Base-by-base conservation (phyloP, 2,797 vertebrate genomes). In the Scomberomorus guttatus region DNA sequence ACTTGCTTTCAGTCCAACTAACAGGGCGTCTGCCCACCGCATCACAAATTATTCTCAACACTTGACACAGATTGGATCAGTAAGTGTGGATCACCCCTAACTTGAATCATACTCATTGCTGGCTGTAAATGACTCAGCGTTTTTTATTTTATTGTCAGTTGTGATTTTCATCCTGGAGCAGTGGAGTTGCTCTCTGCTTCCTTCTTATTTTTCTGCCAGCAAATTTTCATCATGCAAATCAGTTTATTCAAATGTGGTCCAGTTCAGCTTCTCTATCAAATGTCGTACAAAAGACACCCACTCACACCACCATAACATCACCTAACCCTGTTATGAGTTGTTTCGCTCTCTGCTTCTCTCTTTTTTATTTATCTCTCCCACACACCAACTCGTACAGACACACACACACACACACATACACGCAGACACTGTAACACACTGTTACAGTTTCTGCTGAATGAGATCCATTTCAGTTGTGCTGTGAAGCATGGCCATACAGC, bases 211-310 rank as follows among this genome's bases (percentile, higher is more conserved):
- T 44, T 55, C 42, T 18, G 29, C n/a, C 1, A 10, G 32, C 14
- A 81, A 6, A 85, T 89, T 89, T 89, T 67, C 63, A 80, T 87
- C 20, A 83, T 88, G 81, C 81, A 92, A 90, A 89, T 82, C 10
- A 51, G 29, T 61, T 61, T 55, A 83, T 84, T 61, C 61, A 90
- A 90, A 90, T 78, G 0, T 32, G 0, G 12, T 55, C 48, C 62
- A 62, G 65, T 75, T 69, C 18, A 61, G 22, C 14, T 69, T 71
- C 55, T 46, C 20, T 56, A 34, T 82, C 52, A 72, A 20, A 77
- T 64, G 58, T n/a, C n/a, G n/a, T 69, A 10, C 37, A 44, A 25
- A 34, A 54, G 50, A 55, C 61, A 15, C 42, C 22, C 32, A 70
- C 54, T 70, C 62, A 52, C 37, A 14, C 46, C 20, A 42, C 5